Percentiles rank a stretch among this genome's conserved stretches.
Evolutionary conservation across 2,888 invertebrate genomes (phyloP).

Genomic region (Drosophila ochracea): DNA sequence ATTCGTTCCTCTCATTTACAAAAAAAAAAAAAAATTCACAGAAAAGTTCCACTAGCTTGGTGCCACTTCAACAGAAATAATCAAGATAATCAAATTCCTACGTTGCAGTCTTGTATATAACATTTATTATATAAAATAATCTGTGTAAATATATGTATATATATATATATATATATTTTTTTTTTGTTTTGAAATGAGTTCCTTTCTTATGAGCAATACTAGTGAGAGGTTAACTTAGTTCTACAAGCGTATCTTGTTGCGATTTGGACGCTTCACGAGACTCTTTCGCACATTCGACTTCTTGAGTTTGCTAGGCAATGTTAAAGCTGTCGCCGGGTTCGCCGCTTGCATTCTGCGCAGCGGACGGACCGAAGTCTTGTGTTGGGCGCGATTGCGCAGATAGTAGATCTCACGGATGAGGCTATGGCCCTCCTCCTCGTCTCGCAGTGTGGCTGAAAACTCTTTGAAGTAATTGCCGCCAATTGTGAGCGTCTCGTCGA

Average conservation of each 20-base stretch:
- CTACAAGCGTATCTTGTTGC: slow-evolving; percentile 72
- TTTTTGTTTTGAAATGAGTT: not conserved
- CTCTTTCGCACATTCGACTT: slow-evolving; percentile 59
- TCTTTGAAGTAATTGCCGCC: slow-evolving; percentile 83
- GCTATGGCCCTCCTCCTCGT: slow-evolving; percentile 77
- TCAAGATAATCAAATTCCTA: not conserved
- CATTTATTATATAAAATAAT: not conserved
- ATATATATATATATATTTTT: not conserved
- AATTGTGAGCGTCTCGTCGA: slow-evolving; percentile 81
- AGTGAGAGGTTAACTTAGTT: not conserved
- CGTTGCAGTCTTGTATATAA: not conserved
- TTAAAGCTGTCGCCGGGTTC: slow-evolving; percentile 1
- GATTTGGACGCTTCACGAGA: slow-evolving; percentile 69
- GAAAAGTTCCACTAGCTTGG: not conserved
- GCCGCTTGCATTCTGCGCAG: slow-evolving; percentile 48
- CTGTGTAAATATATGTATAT: not conserved
- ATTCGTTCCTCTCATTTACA: not conserved
- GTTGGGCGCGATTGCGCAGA: slow-evolving; percentile 62
- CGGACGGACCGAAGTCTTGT: slow-evolving; percentile 24
- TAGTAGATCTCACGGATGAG: slow-evolving; percentile 78
- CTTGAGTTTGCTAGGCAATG: slow-evolving; percentile 25
- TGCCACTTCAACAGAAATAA: not conserved
- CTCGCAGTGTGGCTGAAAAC: slow-evolving; percentile 80
- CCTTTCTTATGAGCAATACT: slow-evolving; percentile 25
- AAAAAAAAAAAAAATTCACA: not conserved